Base-by-base conservation (phyloP, 1,140 invertebrate genomes). In the Drosophila quadrilineata region DNA sequence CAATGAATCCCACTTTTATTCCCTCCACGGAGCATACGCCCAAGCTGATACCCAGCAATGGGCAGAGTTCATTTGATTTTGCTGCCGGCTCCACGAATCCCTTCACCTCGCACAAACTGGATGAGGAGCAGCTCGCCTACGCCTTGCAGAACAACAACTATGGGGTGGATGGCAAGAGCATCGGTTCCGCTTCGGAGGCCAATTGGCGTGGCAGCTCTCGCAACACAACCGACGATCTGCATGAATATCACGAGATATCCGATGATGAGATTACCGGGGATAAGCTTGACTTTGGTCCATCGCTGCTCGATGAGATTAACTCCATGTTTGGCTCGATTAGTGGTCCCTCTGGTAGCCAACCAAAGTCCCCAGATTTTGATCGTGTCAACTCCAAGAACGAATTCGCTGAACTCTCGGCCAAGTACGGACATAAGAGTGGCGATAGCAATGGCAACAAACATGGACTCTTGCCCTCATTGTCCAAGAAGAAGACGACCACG, bases 241-340 rank as follows among this genome's bases (percentile, higher is more conserved):
- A 97, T 75, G 96, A 97, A 74, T 98, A 98, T 88, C 96, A 97
- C 87, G 96, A 98, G 90, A 98, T 98, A 36, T 96, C 95, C 22
- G 96, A 98, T 86, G 96, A 97, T 68, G 96, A 97, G 73, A 94
- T 91, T 31, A 89, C 90, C 69, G 90, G 67, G 5, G 80, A 89
- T 67, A 94, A 92, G 90, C 93, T 94, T 40, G 97, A 99, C 90
- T 95, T 98, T 82, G 97, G 97, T 8, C 95, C 97, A 5, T 98
- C 97, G 64, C 91, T 99, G 26, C 91, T 98, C 79, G 97, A 98
- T 85, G 98, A 99, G 91, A 98, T 99, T 93, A 97, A 98, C 87
- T 95, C 97, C 53, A 96, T 98, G 91, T 96, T 99, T 75, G 94
- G 94, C 73, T 95, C 94, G 10, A 90, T 96, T 45, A 87, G 80